Evolutionary conservation across 2,888 invertebrate genomes (phyloP).

Genomic region (Anthophora plumipes): DNA sequence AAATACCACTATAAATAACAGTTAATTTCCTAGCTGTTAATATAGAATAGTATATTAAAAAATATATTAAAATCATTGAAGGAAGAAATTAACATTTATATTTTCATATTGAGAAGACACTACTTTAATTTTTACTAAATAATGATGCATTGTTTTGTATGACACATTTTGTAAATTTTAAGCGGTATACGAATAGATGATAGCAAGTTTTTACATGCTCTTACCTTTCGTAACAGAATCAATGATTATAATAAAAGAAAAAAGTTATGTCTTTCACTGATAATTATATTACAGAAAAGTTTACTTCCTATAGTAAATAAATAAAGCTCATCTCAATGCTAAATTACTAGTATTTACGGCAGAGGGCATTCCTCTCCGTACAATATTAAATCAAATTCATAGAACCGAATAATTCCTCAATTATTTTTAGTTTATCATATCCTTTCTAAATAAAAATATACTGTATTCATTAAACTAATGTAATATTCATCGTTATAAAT

Average conservation of each 20-base stretch:
- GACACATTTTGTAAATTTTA: constrained; percentile 33
- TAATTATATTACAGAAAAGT: constrained; percentile 42
- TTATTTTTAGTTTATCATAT: constrained; percentile 1
- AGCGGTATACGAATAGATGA: not conserved
- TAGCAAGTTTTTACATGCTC: not conserved
- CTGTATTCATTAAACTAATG: not conserved
- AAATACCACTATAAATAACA: constrained; percentile 13
- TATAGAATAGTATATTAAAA: not conserved
- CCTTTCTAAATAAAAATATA: constrained; percentile 13
- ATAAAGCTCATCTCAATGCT: constrained; percentile 63
- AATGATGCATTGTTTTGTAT: constrained; percentile 21
- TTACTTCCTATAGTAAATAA: constrained; percentile 68
- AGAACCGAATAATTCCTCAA: constrained; percentile 2
- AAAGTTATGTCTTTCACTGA: constrained; percentile 23
- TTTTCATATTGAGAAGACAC: not conserved
- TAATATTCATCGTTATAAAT: not conserved
- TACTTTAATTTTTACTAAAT: not conserved
- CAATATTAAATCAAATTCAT: constrained; percentile 38
- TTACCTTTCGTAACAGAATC: constrained; percentile 29
- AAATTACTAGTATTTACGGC: constrained; percentile 17
- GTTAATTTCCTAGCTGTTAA: not conserved
- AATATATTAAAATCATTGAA: not conserved
- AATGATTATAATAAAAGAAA: constrained; percentile 7
- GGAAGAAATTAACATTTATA: not conserved
- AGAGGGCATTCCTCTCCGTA: constrained; percentile 47